phyloP scores from a whole-genome alignment of 64 coral and sea anemone genomes.

The Anthopleura sola region DNA sequence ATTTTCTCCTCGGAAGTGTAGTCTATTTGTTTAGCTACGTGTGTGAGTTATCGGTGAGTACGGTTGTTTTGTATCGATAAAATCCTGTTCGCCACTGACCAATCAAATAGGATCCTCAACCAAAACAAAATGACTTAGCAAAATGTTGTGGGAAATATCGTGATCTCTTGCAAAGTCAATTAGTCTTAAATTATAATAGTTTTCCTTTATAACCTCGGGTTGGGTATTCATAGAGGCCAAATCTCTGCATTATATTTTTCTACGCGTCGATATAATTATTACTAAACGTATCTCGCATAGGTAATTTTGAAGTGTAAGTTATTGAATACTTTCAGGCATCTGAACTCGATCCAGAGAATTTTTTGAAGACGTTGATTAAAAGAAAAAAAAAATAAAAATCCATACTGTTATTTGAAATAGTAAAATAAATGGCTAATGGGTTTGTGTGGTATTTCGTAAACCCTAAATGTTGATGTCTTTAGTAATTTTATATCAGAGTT shows the following conservation, averaged over 20 bases:
- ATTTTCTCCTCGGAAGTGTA: constrained; percentile 1
- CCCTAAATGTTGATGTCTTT: not conserved
- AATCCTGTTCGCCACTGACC: not conserved
- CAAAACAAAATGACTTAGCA: not conserved
- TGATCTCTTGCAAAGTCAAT: constrained; percentile 19
- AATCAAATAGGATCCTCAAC: not conserved
- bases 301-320: not conserved
- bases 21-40: not conserved
- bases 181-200: not conserved
- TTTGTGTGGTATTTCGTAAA: not conserved
- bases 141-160: not conserved
- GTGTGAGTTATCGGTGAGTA: not conserved
- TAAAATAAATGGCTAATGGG: not conserved
- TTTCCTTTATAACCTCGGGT: not conserved
- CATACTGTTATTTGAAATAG: not conserved
- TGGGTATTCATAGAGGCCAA: not conserved
- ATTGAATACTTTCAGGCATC: not conserved
- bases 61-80: not conserved
- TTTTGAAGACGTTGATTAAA: not conserved
- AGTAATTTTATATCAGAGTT: not conserved
- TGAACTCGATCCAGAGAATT: not conserved
- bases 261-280: not conserved
- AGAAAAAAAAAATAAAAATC: not conserved
- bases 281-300: not conserved
- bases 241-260: not conserved